A percentile compares a stretch with the other conserved stretches of the same genome.
phyloP scores from a whole-genome alignment of 2,888 invertebrate species.

The Rhagonycha lutea region DNA sequence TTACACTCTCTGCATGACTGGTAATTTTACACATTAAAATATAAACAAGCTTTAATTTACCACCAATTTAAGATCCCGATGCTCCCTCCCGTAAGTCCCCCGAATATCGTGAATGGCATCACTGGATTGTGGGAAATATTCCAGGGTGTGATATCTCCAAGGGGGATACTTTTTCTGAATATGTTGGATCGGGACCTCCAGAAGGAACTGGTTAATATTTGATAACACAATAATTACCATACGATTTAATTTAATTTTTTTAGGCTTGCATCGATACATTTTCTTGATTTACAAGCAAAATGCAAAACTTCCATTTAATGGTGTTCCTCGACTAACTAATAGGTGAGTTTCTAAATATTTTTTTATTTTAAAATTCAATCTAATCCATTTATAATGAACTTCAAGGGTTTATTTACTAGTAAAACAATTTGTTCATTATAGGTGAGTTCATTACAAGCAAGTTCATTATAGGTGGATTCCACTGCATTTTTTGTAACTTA shows the following conservation, averaged over 20 bases:
- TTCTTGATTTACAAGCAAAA: conserved; percentile 73
- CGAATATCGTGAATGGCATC: conserved; percentile 73
- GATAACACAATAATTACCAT: not conserved
- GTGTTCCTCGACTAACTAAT: conserved; percentile 35
- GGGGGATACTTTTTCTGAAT: conserved; percentile 69
- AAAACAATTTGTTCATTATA: too few relatives aligned
- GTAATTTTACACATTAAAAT: conserved; percentile 1
- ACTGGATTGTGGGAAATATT: conserved; percentile 79
- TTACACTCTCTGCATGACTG: conserved; percentile 66
- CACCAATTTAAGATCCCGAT: conserved; percentile 66
- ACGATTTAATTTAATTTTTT: not conserved
- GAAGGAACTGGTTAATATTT: conserved; percentile 58
- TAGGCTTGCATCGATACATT: conserved; percentile 74
- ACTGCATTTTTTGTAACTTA: too few relatives aligned
- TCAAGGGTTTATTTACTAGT: too few relatives aligned
- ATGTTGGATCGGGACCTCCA: conserved; percentile 72
- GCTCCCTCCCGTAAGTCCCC: conserved; percentile 74
- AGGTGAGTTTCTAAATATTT: conserved; percentile 17
- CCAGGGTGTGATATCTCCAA: conserved; percentile 65
- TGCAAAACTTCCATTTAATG: conserved; percentile 51
- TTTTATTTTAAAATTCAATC: too few relatives aligned
- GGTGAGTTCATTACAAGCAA: too few relatives aligned
- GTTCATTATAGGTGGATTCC: too few relatives aligned
- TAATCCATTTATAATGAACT: too few relatives aligned
- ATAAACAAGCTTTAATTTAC: not conserved